These are phyloP conservation scores for Myocastor coypus DNA, from an alignment of 2,113 vertebrate species.

Conservation along the genomic window DNA sequence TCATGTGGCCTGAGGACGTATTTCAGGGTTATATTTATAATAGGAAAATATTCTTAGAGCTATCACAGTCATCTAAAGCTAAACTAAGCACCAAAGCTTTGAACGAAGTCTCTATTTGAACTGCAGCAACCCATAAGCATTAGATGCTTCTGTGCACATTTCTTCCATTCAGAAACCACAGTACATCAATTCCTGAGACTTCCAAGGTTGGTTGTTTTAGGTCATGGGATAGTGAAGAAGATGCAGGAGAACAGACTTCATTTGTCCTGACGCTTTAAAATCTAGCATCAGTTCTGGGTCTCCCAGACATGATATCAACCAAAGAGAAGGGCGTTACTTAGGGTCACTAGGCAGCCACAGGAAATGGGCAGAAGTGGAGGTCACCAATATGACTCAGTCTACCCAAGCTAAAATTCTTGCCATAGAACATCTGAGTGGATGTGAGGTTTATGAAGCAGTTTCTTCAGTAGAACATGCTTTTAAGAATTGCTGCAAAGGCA, in stretches of 20 bases:
- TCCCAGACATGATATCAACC: not conserved
- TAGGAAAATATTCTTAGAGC: not conserved
- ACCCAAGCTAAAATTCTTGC: not conserved
- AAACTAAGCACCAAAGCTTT: not conserved
- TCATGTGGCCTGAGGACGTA: not conserved
- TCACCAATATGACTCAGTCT: not conserved
- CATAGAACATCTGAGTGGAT: not conserved
- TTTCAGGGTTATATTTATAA: slow-evolving; percentile 12
- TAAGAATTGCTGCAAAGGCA: not conserved
- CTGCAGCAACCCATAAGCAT: not conserved
- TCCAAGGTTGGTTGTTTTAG: not conserved
- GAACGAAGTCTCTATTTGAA: not conserved
- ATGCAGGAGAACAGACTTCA: not conserved
- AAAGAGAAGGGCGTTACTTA: not conserved
- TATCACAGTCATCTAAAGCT: not conserved
- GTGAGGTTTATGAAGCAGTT: not conserved
- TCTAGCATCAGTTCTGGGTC: not conserved
- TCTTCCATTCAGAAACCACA: not conserved
- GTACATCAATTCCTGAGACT: not conserved
- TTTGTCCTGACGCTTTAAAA: not conserved
- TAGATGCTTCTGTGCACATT: not conserved
- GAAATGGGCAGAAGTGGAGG: not conserved
- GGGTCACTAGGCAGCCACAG: accelerated
- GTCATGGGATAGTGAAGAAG: not conserved
- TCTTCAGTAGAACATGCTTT: not conserved